These are phyloP conservation scores for Falco biarmicus DNA, from an alignment of 2,797 vertebrate genomes.

Conservation along the genomic window DNA sequence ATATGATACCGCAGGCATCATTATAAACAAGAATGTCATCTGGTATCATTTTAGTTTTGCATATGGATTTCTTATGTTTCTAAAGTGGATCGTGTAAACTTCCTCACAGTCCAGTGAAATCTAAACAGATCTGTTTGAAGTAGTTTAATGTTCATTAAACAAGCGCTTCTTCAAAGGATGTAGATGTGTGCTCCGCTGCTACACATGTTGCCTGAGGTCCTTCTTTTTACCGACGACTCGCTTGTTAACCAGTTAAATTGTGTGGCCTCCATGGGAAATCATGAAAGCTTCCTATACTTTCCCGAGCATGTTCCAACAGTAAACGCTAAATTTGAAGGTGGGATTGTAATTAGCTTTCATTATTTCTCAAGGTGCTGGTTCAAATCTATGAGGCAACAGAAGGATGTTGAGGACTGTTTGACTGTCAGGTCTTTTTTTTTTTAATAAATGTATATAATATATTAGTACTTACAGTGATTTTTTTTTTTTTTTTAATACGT, in stretches of 20 bases:
- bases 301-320: background rate
- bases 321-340: background rate
- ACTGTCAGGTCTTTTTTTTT: no score
- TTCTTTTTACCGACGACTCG: background rate
- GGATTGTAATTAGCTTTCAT: background rate
- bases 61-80: background rate
- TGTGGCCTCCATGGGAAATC: background rate
- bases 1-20: conserved; percentile 14
- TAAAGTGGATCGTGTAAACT: background rate
- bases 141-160: background rate
- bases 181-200: background rate
- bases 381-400: background rate
- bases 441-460: no score
- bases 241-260: background rate
- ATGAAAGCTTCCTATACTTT: background rate
- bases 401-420: background rate
- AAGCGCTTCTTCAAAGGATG: background rate
- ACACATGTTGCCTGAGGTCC: background rate
- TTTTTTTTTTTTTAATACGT: no score
- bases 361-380: background rate
- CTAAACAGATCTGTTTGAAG: background rate
- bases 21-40: conserved; percentile 9
- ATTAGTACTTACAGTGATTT: background rate
- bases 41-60: background rate
- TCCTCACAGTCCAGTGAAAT: background rate